Evolutionary conservation across 1,140 invertebrate genomes (phyloP).

Genomic region (Acromyrmex echinatior): DNA sequence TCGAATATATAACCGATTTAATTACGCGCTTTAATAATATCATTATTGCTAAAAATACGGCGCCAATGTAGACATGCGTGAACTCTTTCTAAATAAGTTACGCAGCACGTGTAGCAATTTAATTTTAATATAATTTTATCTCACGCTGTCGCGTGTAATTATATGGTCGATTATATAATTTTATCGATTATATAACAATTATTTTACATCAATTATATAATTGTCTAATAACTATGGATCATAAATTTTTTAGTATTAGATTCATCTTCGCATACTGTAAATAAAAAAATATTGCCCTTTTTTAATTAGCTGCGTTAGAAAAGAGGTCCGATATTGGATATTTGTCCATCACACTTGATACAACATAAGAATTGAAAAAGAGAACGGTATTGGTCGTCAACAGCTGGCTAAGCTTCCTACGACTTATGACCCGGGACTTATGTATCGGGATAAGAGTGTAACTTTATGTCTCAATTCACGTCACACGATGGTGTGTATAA

Average conservation of each 20-base stretch:
- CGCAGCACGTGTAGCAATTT: background rate
- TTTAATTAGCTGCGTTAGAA: background rate
- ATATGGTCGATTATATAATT: background rate
- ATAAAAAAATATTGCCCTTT: background rate
- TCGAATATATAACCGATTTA: conserved; percentile 11
- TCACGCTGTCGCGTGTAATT: background rate
- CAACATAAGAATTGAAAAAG: conserved; percentile 24
- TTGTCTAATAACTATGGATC: background rate
- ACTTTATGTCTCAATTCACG: conserved; percentile 22
- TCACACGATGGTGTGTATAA: background rate
- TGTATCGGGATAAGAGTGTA: background rate
- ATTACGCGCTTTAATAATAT: conserved; percentile 18
- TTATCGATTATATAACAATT: too few species aligned
- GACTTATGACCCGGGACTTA: conserved; percentile 5
- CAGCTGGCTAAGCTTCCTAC: conserved; percentile 28
- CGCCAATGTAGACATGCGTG: background rate
- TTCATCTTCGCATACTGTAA: background rate
- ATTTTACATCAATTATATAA: too few species aligned
- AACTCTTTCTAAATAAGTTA: conserved; percentile 22
- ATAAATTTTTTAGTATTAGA: background rate
- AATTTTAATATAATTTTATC: conserved; percentile 10
- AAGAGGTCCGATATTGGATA: background rate
- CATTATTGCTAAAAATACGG: background rate
- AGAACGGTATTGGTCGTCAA: background rate
- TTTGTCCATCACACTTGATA: background rate